Evolutionary conservation across 2,797 vertebrate species (phyloP), one percentile per base, ranked within the genome.

Genomic region (Esox masquinongy): DNA sequence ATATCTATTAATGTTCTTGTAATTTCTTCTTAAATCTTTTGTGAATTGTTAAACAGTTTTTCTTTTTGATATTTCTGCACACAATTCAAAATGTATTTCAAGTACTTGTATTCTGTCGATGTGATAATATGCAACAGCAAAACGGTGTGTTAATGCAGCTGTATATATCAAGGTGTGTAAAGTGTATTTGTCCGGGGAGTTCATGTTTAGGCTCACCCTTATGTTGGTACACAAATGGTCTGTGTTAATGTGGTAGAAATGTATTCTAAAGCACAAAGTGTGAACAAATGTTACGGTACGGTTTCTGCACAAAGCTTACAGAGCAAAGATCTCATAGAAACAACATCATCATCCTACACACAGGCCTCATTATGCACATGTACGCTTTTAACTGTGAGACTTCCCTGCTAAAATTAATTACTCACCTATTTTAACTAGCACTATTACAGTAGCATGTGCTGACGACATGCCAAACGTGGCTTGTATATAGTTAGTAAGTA

Each of bases 211-310:
- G 71, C 80, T 70, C 51, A 80, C 79, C 79, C 78, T 83, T 3
- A 19, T 79, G 74, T 86, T 79, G 94, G 92, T 93, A 94, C 90
- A 75, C 74, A 76, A 76, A 70, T 79, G 75, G 31, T 77, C 74
- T 78, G 84, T 78, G 2, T 51, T 34, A 22, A 68, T 49, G 26
- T 67, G 70, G 59, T 71, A 78, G 75, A 69, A 77, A 76, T 81
- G 81, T 66, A 76, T 79, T 82, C 79, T 80, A 81, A 91, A 92
- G 91, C 91, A 93, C 92, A 93, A 86, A 56, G 74, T 83, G 56
- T 77, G 77, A 68, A 69, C 5, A 11, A 51, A 80, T 84, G 74
- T 83, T 47, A 86, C 53, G 92, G 91, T 94, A 93, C 93, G 85
- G 81, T 84, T 73, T 81, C 85, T 83, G 73, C 77, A 82, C 49